Base-by-base conservation (phyloP, 2,797 vertebrate genomes). In the Antrozous pallidus region DNA sequence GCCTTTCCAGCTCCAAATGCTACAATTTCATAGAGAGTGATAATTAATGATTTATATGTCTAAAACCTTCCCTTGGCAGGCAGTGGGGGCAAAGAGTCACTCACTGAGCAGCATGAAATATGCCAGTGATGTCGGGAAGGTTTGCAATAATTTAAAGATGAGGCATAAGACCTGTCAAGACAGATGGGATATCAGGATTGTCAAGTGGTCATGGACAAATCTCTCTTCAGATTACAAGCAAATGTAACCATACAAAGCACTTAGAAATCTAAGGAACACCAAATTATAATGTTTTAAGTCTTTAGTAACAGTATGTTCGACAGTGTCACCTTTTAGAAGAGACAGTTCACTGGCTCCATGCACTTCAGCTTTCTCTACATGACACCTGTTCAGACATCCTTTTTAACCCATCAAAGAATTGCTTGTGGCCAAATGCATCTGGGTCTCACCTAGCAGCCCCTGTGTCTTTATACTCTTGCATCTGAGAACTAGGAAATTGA, bases 391-490 rank as follows among this genome's bases (percentile, higher is more conserved):
- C 17, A 3, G 22, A 18, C 2, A 0, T n/a, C 38, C 45, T 81
- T 54, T 61, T 47, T 13, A 45, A 10, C 18, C 14, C 26, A 0
- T 38, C 47, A 33, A 40, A 78, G 49, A 63, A 6, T 3, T 31
- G 20, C 58, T 88, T 0, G 0, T 2, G 8, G 83, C 36, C 42
- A 5, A 18, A 36, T 31, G 24, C 47, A 11, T 31, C 38, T n/a
- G 10, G 17, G 14, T 38, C 78, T 67, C 6, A 3, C 22, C 63
- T 73, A 36, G 36, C 0, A 42, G 49, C 1, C 33, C 31, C 69
- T 79, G n/a, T 0, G 0, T 75, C 74, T 40, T 33, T 0, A 0
- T 9, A 3, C n/a, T 6, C 58, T 71, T 22, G 6, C 0, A 0
- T 63, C 65, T 78, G 63, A 51, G 65, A 1, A 10, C 61, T 56